phyloP scores from a whole-genome alignment of 2,888 invertebrate species.

The Drosophila pegasa region DNA sequence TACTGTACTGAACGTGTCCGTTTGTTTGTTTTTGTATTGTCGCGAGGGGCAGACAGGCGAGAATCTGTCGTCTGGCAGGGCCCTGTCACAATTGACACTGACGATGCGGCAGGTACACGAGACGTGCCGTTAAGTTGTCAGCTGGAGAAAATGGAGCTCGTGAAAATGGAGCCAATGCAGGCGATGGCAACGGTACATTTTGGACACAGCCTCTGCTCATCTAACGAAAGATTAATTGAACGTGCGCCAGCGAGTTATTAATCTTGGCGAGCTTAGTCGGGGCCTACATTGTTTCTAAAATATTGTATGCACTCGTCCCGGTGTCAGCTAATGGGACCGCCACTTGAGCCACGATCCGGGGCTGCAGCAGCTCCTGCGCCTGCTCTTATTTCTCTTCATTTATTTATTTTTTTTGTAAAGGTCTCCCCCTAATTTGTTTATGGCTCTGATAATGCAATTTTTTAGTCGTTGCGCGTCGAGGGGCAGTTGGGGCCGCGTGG shows the following conservation, averaged over 20 bases:
- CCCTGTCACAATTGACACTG: conserved; percentile 79
- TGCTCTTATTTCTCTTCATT: conserved; percentile 20
- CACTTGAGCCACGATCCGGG: conserved; percentile 71
- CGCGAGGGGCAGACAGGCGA: conserved; percentile 25
- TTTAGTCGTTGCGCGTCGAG: conserved; percentile 52
- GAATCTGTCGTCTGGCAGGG: conserved; percentile 52
- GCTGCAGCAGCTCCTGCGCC: conserved; percentile 23
- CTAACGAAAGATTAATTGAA: conserved; percentile 83
- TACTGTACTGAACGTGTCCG: conserved; percentile 60
- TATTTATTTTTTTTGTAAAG: conserved; percentile 28
- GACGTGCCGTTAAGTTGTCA: conserved; percentile 69
- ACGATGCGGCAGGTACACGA: conserved; percentile 77
- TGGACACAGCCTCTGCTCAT: conserved; percentile 35
- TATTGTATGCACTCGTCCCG: conserved; percentile 70
- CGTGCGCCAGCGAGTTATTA: conserved; percentile 81
- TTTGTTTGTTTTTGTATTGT: conserved; percentile 73
- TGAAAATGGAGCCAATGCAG: conserved; percentile 1
- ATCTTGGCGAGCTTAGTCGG: conserved; percentile 80
- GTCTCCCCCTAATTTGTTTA: conserved; percentile 76
- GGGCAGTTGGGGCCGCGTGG: conserved; percentile 26
- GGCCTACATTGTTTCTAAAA: conserved; percentile 73
- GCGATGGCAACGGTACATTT: conserved; percentile 14
- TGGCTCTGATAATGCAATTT: conserved; percentile 78
- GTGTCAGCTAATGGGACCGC: conserved; percentile 80
- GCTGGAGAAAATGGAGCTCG: conserved; percentile 16